phyloP scores from a whole-genome alignment of 2,113 vertebrate genomes.

The Meles meles region DNA sequence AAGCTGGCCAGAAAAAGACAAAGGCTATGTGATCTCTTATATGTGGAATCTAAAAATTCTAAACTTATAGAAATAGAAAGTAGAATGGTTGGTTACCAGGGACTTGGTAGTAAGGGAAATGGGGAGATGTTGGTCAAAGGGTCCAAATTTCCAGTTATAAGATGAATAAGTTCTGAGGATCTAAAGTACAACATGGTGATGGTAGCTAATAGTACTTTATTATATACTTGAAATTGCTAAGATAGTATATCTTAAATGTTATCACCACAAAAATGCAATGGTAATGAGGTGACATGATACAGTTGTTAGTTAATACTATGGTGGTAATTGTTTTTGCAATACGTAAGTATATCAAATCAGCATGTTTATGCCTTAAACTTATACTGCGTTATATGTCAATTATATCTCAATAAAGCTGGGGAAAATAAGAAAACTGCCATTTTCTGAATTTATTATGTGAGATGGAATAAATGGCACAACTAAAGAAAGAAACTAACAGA shows the following conservation, averaged over 20 bases:
- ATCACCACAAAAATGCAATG: not conserved
- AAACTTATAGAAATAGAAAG: not conserved
- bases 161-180: not conserved
- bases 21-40: not conserved
- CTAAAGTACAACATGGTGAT: not conserved
- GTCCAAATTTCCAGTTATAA: not conserved
- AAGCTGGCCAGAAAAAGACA: not conserved
- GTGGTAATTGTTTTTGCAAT: not conserved
- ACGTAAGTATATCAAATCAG: not conserved
- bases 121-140: not conserved
- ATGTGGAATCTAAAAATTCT: not conserved
- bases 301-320: not conserved
- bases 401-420: not conserved
- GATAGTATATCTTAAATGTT: not conserved
- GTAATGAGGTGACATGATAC: not conserved
- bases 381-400: not conserved
- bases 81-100: not conserved
- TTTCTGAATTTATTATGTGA: not conserved
- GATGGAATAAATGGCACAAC: not conserved
- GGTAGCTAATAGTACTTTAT: not conserved
- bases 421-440: not conserved
- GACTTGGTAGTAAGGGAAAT: not conserved
- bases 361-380: not conserved
- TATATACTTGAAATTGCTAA: not conserved
- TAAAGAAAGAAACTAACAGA: not conserved